Evolutionary conservation across 2,113 vertebrate genomes (phyloP), one percentile per base, ranked within the genome.

Genomic region (Amblyopsis rosae): DNA sequence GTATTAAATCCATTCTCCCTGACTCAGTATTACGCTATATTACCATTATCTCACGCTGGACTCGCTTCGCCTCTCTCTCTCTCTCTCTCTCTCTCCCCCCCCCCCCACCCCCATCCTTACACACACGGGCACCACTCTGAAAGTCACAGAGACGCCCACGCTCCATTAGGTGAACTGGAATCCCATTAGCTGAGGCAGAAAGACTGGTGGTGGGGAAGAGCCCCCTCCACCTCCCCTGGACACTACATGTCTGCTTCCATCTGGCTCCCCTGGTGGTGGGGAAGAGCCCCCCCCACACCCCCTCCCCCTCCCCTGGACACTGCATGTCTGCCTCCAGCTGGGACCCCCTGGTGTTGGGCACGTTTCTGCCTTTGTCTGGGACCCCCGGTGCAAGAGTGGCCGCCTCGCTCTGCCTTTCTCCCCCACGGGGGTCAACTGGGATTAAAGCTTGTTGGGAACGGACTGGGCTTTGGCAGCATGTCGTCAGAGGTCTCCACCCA

Each of bases 401-500:
- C 19, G 12, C 70, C 59, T 33, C 41, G 0, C 19, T 75, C 61
- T 54, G 67, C 68, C 16, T 19, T 60, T 61, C 48, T 46, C 62
- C 74, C 17, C 50, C 1, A 50, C 6, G 62, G 70, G 62, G 70
- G 69, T 73, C 54, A 71, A 75, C 67, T 72, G 76, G 76, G 82
- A 76, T 77, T 33, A 1, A 54, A 59, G 60, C 79, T 64, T 49
- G 3, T 16, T 8, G 77, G 69, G 62, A 78, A 59, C 69, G 55
- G 65, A 82, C 35, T 41, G 19, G 19, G 7, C 35, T 41, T 41
- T 41, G 35, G 35, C 35, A 41, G 35, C 35, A 41, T 0, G 3
- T 41, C 35, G 4, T 41, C 4, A 41, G 7, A 41, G 35, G 0
- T 7, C 35, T 41, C 35, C 4, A 41, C 35, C 35, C 19, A 19